Base-by-base conservation (phyloP, 2,888 invertebrate species). In the Tachina grossa region DNA sequence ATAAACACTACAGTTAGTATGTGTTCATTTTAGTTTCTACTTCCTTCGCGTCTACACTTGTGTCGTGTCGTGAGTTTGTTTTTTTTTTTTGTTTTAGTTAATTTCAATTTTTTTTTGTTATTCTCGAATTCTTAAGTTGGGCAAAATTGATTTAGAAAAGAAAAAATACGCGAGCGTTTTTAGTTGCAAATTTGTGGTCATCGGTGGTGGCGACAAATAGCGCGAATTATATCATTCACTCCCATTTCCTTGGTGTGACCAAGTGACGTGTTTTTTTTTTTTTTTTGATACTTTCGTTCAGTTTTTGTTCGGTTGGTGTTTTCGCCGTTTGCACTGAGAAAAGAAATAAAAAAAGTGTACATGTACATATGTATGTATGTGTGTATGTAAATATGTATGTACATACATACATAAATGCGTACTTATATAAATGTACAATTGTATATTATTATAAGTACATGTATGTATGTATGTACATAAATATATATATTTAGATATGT, bases 131-230 rank as follows among this genome's bases (percentile, higher is more conserved):
- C 71, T 72, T 71, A 45, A 68, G 74, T 81, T 74, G 76, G 63
- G 69, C 45, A 45, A 63, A 74, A 75, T 51, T 75, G 80, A 77
- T 55, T 81, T 49, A 68, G 57, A 77, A 72, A 81, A 77, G 68
- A 69, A 74, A 78, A 55, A 69, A 71, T 63, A 71, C 63, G 57
- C 51, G 68, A 77, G 47, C 55, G 57, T 75, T 81, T 82, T 87
- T 74, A 87, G 86, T 88, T 85, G 83, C 84, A 84, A 82, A 86
- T 80, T 86, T 87, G 85, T 86, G 79, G 72, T 85, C 82, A 85
- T 83, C 84, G 79, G 83, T 83, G 83, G 71, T 41, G 82, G 82
- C 79, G 86, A 69, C 63, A 43, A 75, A 55, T 45, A 72, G 66
- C 77, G 77, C 59, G 77, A 59, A 59, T 72, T 71, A 63, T 72